Base-by-base conservation (phyloP, 2,797 vertebrate species). In the Chlorospingus semifuscus region DNA sequence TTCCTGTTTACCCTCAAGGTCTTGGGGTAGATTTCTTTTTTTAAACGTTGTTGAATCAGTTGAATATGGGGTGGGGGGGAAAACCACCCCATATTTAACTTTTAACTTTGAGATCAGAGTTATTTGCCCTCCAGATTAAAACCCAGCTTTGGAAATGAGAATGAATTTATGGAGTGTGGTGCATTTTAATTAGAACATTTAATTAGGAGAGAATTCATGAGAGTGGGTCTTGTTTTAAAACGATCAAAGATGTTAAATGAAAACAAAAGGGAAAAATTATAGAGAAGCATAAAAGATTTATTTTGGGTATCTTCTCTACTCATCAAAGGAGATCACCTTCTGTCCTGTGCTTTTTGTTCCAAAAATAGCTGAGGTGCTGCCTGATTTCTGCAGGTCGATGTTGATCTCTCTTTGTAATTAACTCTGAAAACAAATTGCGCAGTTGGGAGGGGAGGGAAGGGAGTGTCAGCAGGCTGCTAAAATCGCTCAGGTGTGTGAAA, bases 131-230 rank as follows among this genome's bases (percentile, higher is more conserved):
- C 85, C 64, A 88, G 83, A 95, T 91, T 96, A 90, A 95, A 96
- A 64, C 74, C 23, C 24, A 79, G 63, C 89, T 87, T 96, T 93
- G 60, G 72, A 96, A 96, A 91, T 52, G 59, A 61, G 66, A 86
- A 56, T 95, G 80, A 95, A 94, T 95, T 93, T 97, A 93, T 94
- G 84, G 92, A 94, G 89, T 80, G 69, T 92, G 79, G 70, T 95
- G 70, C 70, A 53, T 94, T 96, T 96, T 96, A 96, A 96, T 96
- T 94, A 95, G 91, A 96, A 76, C 63, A 19, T 88, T 96, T 96
- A 96, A 95, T 97, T 94, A 96, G 91, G 77, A 88, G 70, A 82
- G 80, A 85, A 94, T 94, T 96, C 91, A 50, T 74, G 83, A 85
- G 76, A 95, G 83, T 74, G 47, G 30, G 70, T 93, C 66, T 96